These are phyloP conservation scores for Drosophila arawakana DNA, from an alignment of 1,140 invertebrate genomes.

Conservation along the genomic window DNA sequence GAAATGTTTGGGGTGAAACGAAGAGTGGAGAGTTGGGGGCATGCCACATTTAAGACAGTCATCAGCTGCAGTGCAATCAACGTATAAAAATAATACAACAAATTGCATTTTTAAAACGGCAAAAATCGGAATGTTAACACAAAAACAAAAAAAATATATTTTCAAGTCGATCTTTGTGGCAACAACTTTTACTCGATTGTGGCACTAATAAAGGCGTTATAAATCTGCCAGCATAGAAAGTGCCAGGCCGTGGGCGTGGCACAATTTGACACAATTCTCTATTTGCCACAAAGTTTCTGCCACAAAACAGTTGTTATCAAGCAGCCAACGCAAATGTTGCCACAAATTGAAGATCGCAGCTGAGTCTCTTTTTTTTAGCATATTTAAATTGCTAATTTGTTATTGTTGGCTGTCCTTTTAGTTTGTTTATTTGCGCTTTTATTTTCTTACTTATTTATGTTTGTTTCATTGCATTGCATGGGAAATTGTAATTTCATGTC, in stretches of 20 bases:
- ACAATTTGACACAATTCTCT: slow-evolving; percentile 48
- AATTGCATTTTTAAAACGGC: slow-evolving; percentile 36
- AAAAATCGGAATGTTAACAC: slow-evolving; percentile 20
- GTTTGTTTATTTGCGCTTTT: slow-evolving; percentile 34
- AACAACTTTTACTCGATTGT: slow-evolving; percentile 42
- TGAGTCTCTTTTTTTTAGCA: slow-evolving; percentile 17
- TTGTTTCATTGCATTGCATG: slow-evolving; percentile 26
- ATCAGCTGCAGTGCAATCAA: slow-evolving; percentile 41
- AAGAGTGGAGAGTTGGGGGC: neutral
- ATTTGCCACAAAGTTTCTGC: slow-evolving; percentile 38
- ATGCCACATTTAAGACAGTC: slow-evolving; percentile 41
- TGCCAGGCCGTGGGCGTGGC: slow-evolving; percentile 40
- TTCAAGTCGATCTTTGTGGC: slow-evolving; percentile 18
- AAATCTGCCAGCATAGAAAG: slow-evolving; percentile 38
- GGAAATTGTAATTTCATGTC: slow-evolving; percentile 64
- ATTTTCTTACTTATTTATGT: slow-evolving; percentile 25
- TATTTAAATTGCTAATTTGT: slow-evolving; percentile 67
- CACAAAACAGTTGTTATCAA: neutral
- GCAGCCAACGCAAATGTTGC: slow-evolving; percentile 4
- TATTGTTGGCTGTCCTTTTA: slow-evolving; percentile 25
- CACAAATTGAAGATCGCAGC: slow-evolving; percentile 13
- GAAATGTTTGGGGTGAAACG: neutral
- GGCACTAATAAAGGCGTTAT: slow-evolving; percentile 49
- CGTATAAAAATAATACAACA: slow-evolving; percentile 38
- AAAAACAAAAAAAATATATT: neutral